Evolutionary conservation across 2,113 vertebrate genomes (phyloP), one percentile per base, ranked within the genome.

Genomic region (Oreochromis tanganicae): DNA sequence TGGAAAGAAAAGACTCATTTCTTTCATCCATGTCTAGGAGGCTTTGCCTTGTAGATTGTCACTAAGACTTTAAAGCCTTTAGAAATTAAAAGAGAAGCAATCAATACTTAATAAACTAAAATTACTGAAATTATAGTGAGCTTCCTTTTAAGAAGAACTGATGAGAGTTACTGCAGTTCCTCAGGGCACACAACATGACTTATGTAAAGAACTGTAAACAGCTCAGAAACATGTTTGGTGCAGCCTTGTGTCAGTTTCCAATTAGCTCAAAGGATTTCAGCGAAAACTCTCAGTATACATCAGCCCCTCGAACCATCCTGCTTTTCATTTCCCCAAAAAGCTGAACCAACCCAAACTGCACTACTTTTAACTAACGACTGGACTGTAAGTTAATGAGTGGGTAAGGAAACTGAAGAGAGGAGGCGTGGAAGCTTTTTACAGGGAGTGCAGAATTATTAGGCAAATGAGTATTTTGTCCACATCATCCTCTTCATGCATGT

Each of bases 351-450:
- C 88, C 89, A 90, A 88, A 90, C 82, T 50, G 48, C 52, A 1
- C 57, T 34, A 66, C 86, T 73, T 73, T 85, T 88, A 88, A 91
- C 88, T 90, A 92, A 92, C 66, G 89, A 94, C 81, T 56, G 82
- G 85, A 88, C 89, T 7, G 56, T 78, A 84, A 92, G 89, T 92
- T 91, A 94, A 92, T 87, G 93, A 92, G 89, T 73, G n/a, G 90
- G 86, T 87, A 80, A 93, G 57, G 66, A 92, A 91, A 93, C 29
- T 84, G 88, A 93, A 81, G 86, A 52, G 81, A 34, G 14, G 71
- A 56, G 21, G 7, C 87, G 88, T 92, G 88, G 87, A 89, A 92
- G 84, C 71, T 85, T 54, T 87, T 92, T 55, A 88, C n/a, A n/a
- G n/a, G n/a, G n/a, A n/a, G n/a, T n/a, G n/a, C n/a, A n/a, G n/a